Base-by-base conservation (phyloP, 2,113 vertebrate species). In the Caretta caretta region DNA sequence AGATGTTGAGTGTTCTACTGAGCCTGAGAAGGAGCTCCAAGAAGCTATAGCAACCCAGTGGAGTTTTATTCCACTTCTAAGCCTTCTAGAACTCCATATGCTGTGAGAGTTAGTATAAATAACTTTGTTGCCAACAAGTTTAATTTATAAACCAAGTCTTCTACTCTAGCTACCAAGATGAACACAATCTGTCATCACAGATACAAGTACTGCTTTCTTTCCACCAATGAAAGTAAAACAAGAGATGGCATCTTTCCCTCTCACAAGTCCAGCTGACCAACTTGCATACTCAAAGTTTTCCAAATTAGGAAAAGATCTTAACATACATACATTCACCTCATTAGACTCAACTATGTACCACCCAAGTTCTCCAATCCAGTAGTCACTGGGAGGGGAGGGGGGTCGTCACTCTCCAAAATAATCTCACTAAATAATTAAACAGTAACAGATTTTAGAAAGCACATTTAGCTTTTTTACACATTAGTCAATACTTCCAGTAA, bases 111-210 rank as follows among this genome's bases (percentile, higher is more conserved):
- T 95, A 96, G 92, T 19, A 93, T 78, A 93, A 97, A 96, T 72
- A 69, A 91, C 78, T 85, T 56, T 54, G 82, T 3, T 42, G 19
- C 80, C 27, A 53, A 48, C 83, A 88, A 91, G 78, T 94, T 94
- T 89, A 96, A 97, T 97, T 97, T 96, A 95, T 94, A 97, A 96
- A 94, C 9, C 31, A 93, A 38, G 91, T 95, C 38, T 19, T 92
- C 91, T 82, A 62, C 54, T 82, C 80, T 93, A 90, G 86, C 83
- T 97, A 93, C 80, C 4, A 86, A 87, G n/a, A 0, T 1, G 54
- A 96, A 88, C 80, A 75, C 87, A 91, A 92, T 92, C 95, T 95
- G 84, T 95, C 95, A 95, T 89, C 93, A 83, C 51, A 88, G 83
- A 91, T 84, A 96, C 86, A 92, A 94, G 86, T 12, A 86, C 89